Evolutionary conservation across 2,797 vertebrate species (phyloP), one percentile per base, ranked within the genome.

Genomic region (Lophius americanus): DNA sequence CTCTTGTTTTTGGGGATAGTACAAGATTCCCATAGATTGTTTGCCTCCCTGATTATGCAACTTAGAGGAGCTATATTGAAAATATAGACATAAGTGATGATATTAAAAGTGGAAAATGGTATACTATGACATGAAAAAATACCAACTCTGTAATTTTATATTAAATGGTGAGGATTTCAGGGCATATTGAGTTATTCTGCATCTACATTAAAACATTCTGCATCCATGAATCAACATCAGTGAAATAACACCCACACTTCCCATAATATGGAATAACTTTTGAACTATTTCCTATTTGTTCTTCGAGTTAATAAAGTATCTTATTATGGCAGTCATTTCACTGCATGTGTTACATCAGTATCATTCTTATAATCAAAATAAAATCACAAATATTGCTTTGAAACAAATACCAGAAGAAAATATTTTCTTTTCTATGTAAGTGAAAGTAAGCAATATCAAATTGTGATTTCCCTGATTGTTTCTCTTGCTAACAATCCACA

Each of bases 1-100:
- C 50, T 61, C 70, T 84, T 82, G 73, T 66, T 78, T 86, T 86
- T 70, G 65, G 67, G 65, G 51, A 35, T 70, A 78, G 88, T 80
- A 44, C 76, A 75, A 81, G 65, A 70, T 73, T 64, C 12, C 39
- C 50, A 41, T 53, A 63, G 48, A 63, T 52, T 68, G 13, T 50
- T 35, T 56, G 7, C 41, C 10, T 46, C 4, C n/a, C 7, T 47
- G 32, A 5, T 68, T 58, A 23, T 47, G 10, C 9, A 64, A 37
- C 46, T 54, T 51, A 2, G 44, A 61, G 59, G 57, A 44, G 3
- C 0, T 2, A 5, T 38, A 60, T 14, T 52, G 13, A 42, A 68
- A 47, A 54, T 46, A 2, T 35, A 50, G 7, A 47, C 36, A 51
- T 33, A 64, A 52, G 6, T n/a, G 37, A 33, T 13, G 37, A 60